Percentiles rank a stretch among this genome's conserved stretches.
Conservation (phyloP, 1,140 invertebrate genomes). For the Papilio aristodemus region DNA sequence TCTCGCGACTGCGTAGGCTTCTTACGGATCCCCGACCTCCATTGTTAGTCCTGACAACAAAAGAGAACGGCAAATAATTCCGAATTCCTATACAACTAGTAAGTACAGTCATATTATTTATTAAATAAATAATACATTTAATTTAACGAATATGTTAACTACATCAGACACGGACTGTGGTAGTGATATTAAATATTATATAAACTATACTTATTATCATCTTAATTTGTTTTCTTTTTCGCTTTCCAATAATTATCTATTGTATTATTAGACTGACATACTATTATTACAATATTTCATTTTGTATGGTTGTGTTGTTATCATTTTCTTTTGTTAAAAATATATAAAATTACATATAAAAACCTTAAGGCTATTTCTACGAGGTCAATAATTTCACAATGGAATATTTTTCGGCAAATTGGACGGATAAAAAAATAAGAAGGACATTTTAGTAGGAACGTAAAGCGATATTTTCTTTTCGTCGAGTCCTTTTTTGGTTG, state of each 20-base stretch:
- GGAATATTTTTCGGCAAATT: conserved; percentile 4
- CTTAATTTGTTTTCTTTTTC: too few species aligned
- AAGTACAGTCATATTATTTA: conserved; percentile 5
- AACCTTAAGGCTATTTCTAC: neutral
- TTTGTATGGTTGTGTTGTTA: too few species aligned
- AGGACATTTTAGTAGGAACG: neutral
- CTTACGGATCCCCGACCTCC: neutral
- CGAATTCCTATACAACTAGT: conserved; percentile 6
- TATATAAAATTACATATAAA: neutral
- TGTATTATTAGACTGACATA: too few species aligned
- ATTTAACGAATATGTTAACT: neutral
- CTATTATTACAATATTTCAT: too few species aligned
- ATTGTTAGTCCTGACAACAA: conserved; percentile 9
- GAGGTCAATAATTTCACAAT: neutral
- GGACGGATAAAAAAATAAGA: conserved; percentile 7
- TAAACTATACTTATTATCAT: too few species aligned
- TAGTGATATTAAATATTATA: neutral
- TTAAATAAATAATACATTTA: neutral
- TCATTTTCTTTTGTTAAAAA: too few species aligned
- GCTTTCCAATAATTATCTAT: too few species aligned
- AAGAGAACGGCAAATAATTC: neutral
- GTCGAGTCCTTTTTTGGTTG: neutral
- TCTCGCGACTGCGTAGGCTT: conserved; percentile 2
- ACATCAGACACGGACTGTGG: neutral
- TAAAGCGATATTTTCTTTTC: conserved; percentile 11